Evolutionary conservation across 2,888 invertebrate genomes (phyloP).

Genomic region (Tholera decimalis): DNA sequence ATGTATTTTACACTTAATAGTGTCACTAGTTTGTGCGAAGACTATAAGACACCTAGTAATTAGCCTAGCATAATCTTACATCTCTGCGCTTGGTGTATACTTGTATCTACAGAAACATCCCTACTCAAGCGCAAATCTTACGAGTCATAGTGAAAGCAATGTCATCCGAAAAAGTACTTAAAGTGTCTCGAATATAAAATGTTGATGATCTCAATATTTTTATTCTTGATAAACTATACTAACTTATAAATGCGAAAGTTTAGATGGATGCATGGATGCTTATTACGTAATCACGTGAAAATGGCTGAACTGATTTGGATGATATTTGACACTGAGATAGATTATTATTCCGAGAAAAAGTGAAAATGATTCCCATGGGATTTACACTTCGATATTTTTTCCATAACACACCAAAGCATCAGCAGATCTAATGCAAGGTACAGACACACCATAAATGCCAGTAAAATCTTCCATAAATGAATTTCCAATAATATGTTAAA

Average conservation of each 20-base stretch:
- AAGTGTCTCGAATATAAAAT: neutral
- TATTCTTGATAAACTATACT: too few relatives aligned
- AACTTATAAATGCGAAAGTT: too few relatives aligned
- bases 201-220: neutral
- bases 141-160: neutral
- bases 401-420: too few relatives aligned
- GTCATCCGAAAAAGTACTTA: neutral
- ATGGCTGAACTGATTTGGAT: too few relatives aligned
- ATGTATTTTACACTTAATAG: neutral
- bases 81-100: neutral
- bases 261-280: too few relatives aligned
- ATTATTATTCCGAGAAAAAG: too few relatives aligned
- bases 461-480: conserved; percentile 10
- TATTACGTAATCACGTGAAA: too few relatives aligned
- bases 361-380: too few relatives aligned
- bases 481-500: conserved; percentile 21
- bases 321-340: too few relatives aligned
- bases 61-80: neutral
- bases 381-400: too few relatives aligned
- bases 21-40: neutral
- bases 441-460: conserved; percentile 17
- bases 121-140: neutral
- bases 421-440: conserved; percentile 1
- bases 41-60: neutral
- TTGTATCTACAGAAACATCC: neutral